Evolutionary conservation across 1,140 invertebrate species (phyloP), one percentile per base, ranked within the genome.

Genomic region (Wasmannia auropunctata): DNA sequence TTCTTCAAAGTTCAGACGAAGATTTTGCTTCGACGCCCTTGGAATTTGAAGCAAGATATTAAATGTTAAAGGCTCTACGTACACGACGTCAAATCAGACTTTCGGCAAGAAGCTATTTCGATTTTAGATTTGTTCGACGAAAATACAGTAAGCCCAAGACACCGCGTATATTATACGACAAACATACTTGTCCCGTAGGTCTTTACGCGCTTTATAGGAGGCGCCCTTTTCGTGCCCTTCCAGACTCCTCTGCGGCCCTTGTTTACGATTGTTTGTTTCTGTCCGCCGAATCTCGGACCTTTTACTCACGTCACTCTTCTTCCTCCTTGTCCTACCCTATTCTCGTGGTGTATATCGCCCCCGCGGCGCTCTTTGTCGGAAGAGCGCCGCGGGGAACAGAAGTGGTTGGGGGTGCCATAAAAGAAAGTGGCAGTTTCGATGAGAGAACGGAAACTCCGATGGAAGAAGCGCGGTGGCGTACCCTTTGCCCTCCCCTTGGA

Each of bases 241-340:
- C 31, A 65, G 77, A 40, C 22, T 80, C 37, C 40, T 69, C 67
- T 87, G n/a, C 25, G 25, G 14, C 34, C 70, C 70, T 84, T 86
- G 69, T 86, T 80, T 65, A 80, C 76, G 84, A 89, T 77, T 85
- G 86, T 91, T 92, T 89, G 86, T 91, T 88, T 80, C 81, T 63
- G 56, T 80, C 74, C 72, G 77, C 37, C 85, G 83, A 91, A 92
- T 58, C 88, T 86, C 58, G 75, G 46, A 81, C 80, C 88, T 87
- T 87, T 72, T 74, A 58, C 31, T 54, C 62, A 19, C 16, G 22
- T 46, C 72, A 40, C 11, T 51, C 63, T 51, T 86, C 51, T 49
- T 79, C 46, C 22, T 31, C 34, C n/a, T 40, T 60, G 28, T 34
- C 58, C 14, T 49, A 25, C 43, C 58, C 14, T 49, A 25, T 67